Conservation (phyloP, 2,797 vertebrate genomes). For the Hippocampus kuda region DNA sequence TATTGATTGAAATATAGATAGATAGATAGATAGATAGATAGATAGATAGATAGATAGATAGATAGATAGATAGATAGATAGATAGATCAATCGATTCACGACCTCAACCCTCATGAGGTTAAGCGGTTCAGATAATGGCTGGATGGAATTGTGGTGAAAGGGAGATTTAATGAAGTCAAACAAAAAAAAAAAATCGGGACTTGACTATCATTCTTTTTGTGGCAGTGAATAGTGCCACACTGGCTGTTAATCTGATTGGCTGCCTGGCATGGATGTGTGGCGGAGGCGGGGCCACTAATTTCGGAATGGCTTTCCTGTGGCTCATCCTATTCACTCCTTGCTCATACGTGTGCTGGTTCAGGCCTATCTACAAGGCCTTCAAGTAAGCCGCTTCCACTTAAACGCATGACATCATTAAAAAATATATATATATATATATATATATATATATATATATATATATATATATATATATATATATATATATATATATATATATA, state of each 20-base stretch:
- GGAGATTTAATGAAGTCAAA: neutral
- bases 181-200: neutral
- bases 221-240: conserved; percentile 81
- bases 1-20: neutral
- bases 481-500: no score
- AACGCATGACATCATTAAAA: neutral
- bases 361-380: conserved; percentile 93
- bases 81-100: no score
- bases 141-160: neutral
- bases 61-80: neutral
- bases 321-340: conserved; percentile 91
- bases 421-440: neutral
- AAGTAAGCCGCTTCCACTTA: conserved; percentile 65
- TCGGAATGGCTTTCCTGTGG: conserved; percentile 92
- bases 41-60: neutral
- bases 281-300: conserved; percentile 78
- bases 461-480: no score
- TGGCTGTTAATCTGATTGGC: conserved; percentile 80
- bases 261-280: conserved; percentile 95
- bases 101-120: no score
- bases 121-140: no score
- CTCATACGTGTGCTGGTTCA: conserved; percentile 92
- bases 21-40: neutral
- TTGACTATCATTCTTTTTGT: neutral
- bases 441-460: no score